A percentile compares a stretch with the other conserved stretches of the same genome.
Conservation (phyloP, 2,113 vertebrate genomes). For the Cygnus atratus region DNA sequence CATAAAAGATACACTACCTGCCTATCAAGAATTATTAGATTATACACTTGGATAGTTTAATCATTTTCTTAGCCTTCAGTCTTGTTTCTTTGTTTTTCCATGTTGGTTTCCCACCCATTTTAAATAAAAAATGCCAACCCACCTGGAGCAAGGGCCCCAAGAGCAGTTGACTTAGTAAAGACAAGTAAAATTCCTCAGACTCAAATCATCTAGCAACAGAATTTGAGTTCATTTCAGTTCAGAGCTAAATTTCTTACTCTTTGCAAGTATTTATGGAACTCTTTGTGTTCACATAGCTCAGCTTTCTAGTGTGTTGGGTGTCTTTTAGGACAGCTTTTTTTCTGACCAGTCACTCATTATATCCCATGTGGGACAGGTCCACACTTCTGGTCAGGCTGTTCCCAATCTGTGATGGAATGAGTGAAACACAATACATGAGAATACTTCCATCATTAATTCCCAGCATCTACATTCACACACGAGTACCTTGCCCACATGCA, state of each 20-base stretch:
- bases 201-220: neutral
- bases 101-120: neutral
- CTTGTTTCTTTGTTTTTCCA: neutral
- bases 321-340: neutral
- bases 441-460: neutral
- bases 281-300: neutral
- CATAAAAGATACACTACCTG: neutral
- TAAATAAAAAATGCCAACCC: neutral
- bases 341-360: neutral
- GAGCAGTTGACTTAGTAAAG: neutral
- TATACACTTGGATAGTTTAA: neutral
- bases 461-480: neutral
- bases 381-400: neutral
- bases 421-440: neutral
- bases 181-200: neutral
- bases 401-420: neutral
- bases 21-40: neutral
- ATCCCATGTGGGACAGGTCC: neutral
- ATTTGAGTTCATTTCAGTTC: neutral
- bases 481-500: neutral
- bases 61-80: neutral
- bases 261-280: neutral
- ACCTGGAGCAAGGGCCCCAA: neutral
- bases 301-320: neutral
- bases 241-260: neutral